phyloP scores from a whole-genome alignment of 2,113 vertebrate genomes.

The Xenotilapia caudafasciata region DNA sequence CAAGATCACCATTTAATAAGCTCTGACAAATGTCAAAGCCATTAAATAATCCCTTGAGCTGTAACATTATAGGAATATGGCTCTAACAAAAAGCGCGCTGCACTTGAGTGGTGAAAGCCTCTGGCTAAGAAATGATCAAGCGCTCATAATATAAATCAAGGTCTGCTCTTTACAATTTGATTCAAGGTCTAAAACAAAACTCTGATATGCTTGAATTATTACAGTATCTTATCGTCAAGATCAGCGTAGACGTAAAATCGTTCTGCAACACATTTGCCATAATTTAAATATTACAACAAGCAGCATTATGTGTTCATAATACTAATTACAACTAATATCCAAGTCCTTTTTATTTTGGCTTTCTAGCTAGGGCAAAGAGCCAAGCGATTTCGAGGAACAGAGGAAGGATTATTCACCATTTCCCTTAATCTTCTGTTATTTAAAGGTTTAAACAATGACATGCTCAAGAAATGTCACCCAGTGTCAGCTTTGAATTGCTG shows the following conservation, averaged over 20 bases:
- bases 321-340: background rate
- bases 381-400: background rate
- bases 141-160: background rate
- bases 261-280: background rate
- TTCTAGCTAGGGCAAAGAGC: background rate
- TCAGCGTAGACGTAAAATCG: background rate
- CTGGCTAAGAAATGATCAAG: background rate
- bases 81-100: background rate
- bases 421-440: background rate
- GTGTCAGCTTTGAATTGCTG: background rate
- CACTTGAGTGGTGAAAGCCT: background rate
- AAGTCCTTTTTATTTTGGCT: background rate
- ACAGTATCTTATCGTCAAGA: background rate
- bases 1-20: constrained; percentile 26
- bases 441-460: background rate
- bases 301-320: background rate
- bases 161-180: background rate
- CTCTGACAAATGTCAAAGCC: constrained; percentile 43
- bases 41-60: constrained; percentile 40
- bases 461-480: background rate
- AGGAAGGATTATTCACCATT: background rate
- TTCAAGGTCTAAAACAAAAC: background rate
- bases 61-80: constrained; percentile 22
- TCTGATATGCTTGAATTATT: background rate
- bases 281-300: background rate